Base-by-base conservation (phyloP, 2,113 vertebrate species). In the Equus quagga region DNA sequence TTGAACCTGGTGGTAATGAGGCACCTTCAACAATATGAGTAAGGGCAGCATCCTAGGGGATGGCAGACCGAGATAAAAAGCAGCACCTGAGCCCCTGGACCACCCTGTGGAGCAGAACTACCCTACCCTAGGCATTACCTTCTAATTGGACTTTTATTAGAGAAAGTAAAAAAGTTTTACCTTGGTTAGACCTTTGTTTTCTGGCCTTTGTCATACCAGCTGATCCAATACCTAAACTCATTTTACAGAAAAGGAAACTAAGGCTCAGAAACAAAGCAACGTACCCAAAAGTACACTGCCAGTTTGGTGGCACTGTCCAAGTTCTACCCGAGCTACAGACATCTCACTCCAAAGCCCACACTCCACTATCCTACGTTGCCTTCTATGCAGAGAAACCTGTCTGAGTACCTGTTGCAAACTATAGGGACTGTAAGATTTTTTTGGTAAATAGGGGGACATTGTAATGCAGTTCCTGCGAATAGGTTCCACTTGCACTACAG, bases 181-280 rank as follows among this genome's bases (percentile, higher is more conserved):
- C 36, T 56, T 54, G 13, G 49, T 78, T 94, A 88, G 58, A 83
- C 19, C 8, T 86, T 5, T 85, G 41, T 91, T 86, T 81, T 81
- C 65, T 73, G 56, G 46, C 60, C 49, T 85, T 70, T 54, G 44
- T 51, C 67, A 64, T 0, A 73, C 73, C 8, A 73, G 62, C 33
- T 84, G 31, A 73, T 49, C 31, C 41, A 80, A 73, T 24, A 67
- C 17, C n/a, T 33, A 75, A 95, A 81, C 24, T 83, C 21, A 90
- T 93, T 78, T 96, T 83, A 75, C 28, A 90, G 24, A 69, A 79
- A n/a, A 73, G 54, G 24, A 91, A 91, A 72, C 24, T 26, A 70
- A 93, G 75, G 72, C 28, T 93, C 41, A 80, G n/a, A 81, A 75
- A 69, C 65, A 82, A 49, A 89, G 11, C 64, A 78, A 46, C 56